Evolutionary conservation across 1,140 invertebrate genomes (phyloP).

Genomic region (Drosophila bocki): DNA sequence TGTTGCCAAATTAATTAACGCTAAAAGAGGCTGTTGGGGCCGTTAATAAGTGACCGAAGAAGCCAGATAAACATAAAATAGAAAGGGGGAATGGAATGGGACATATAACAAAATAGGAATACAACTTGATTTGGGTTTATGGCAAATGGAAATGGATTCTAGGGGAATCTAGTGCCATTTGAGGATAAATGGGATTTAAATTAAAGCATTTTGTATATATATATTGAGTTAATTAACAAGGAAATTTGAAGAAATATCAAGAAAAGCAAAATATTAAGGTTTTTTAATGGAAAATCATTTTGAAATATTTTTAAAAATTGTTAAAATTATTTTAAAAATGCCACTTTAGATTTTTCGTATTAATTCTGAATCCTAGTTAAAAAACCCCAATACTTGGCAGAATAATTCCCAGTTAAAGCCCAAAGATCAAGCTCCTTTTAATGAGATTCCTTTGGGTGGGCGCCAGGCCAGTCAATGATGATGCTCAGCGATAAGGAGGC

Average conservation of each 20-base stretch:
- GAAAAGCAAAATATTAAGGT: no score
- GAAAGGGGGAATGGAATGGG: not conserved
- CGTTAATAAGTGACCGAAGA: conserved; percentile 5
- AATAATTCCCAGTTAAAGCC: conserved; percentile 7
- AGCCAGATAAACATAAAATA: not conserved
- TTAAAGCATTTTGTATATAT: not conserved
- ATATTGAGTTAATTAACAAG: no score
- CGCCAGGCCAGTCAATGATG: conserved; percentile 32
- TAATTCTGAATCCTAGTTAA: no score
- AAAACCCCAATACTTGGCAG: no score
- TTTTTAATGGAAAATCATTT: no score
- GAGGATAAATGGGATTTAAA: not conserved
- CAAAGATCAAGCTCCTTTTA: conserved; percentile 34
- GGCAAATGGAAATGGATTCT: not conserved
- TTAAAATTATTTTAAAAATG: no score
- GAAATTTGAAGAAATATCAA: no score
- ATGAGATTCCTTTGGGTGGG: conserved; percentile 59
- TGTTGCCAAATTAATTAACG: conserved; percentile 72
- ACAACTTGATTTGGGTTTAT: conserved; percentile 15
- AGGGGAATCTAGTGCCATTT: not conserved
- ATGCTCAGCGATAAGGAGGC: conserved; percentile 47
- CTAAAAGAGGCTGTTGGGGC: conserved; percentile 25
- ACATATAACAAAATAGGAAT: not conserved
- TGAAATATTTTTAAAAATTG: not conserved
- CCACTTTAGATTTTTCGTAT: no score